Base-by-base conservation (phyloP, 2,888 invertebrate genomes). In the Drosophila vallismaia region DNA sequence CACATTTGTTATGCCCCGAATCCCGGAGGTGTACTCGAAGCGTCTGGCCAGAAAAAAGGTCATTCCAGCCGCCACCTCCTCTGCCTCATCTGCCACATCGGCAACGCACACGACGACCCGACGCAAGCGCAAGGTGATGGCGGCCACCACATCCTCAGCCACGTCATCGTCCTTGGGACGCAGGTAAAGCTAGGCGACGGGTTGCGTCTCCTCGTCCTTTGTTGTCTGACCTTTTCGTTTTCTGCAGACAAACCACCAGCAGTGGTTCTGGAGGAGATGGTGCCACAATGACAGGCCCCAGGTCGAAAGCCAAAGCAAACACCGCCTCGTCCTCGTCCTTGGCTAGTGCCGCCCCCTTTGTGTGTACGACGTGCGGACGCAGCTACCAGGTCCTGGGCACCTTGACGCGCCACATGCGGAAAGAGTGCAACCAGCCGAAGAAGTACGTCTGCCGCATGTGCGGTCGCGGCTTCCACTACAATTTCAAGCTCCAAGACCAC, bases 401-500 rank as follows among this genome's bases (percentile, higher is more conserved):
- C 33, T 44, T 90, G 53, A 90, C 87, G 75, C 95, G 96, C 51
- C 96, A 96, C 91, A 78, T 90, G 87, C 89, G 88, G 60, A 91
- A 86, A 75, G 91, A 91, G 81, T 91, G 91, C 78, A 91, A 91
- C 68, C 90, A 90, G 76, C 90, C 90, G 53, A 90, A 88, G 77
- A 86, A 86, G 66, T 91, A 90, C 72, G 80, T 87, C 33, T 92
- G 92, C 53, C 74, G 81, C 55, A 77, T 89, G 72, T 91, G 91
- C 55, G 88, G 89, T 77, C 88, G 91, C 46, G 89, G 90, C 48
- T 91, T 91, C 71, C 91, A 91, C 88, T 91, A 92, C 71, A 90
- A 90, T 83, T 90, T 90, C 70, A 90, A 90, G 75, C 75, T 90
- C 40, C 87, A 83, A 82, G 90, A 90, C 78, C 89, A 90, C 54